phyloP scores from a whole-genome alignment of 2,797 vertebrate species.

The Clamator glandarius region DNA sequence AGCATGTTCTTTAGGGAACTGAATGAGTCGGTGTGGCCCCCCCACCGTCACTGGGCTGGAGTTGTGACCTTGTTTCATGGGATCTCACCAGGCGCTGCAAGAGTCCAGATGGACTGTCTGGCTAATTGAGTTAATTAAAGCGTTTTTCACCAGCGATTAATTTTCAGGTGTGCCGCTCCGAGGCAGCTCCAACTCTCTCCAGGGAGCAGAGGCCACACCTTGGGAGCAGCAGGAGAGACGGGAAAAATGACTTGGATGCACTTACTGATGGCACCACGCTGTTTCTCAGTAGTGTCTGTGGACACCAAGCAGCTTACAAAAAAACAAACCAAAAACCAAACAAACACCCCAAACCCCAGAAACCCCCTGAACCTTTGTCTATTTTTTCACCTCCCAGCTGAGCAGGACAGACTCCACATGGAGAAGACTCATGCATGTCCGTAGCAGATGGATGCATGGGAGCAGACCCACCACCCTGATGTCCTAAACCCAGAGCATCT shows the following conservation, averaged over 20 bases:
- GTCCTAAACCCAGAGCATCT: neutral
- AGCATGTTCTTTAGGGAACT: rapidly evolving
- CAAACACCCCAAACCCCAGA: neutral
- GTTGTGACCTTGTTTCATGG: neutral
- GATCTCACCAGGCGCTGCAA: neutral
- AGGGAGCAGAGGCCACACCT: neutral
- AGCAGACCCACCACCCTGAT: neutral
- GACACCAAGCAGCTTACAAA: neutral
- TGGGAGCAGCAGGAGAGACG: neutral
- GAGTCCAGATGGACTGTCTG: conserved; percentile 20
- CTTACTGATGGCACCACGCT: neutral
- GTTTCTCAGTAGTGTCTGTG: rapidly evolving
- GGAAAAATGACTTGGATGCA: neutral
- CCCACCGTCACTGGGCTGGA: rapidly evolving
- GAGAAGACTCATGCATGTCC: neutral
- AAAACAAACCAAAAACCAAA: neutral
- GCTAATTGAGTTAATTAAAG: conserved; percentile 58
- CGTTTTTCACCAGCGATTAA: conserved; percentile 17
- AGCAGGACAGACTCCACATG: neutral
- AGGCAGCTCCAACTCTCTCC: neutral
- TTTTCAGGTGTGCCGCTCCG: neutral
- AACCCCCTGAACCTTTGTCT: neutral
- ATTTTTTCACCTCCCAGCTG: neutral
- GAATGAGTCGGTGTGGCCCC: too few species aligned
- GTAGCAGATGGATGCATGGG: rapidly evolving